Base-by-base conservation (phyloP, 2,113 vertebrate genomes). In the Anthoscopus minutus region DNA sequence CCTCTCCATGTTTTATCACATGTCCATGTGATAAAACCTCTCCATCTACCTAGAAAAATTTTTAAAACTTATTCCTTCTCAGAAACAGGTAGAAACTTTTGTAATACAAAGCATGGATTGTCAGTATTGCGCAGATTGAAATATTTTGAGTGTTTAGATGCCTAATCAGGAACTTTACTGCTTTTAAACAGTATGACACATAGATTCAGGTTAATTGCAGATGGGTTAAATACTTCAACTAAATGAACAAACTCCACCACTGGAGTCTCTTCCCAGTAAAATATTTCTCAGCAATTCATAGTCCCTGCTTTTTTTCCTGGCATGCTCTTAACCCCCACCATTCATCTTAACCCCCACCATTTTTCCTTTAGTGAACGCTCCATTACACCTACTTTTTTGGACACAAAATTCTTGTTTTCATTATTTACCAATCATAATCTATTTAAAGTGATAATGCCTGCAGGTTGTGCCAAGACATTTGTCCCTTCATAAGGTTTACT, bases 281-380 rank as follows among this genome's bases (percentile, higher is more conserved):
- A 90, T n/a, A 65, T 4, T 13, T 53, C 9, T 47, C 38, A 70
- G 8, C 9, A 79, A 33, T 57, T 66, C 15, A 47, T 8, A 76
- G 23, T 33, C 15, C 25, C 51, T 3, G 2, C 9, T 7, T 47
- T 86, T 87, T 53, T 57, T 15, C 20, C 16, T 57, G 54, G 65
- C 7, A 5, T 37, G 10, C 4, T 62, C 4, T 57, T 66, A 28
- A n/a, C n/a, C n/a, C n/a, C n/a, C n/a, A 13, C 11, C 57, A 5
- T 60, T 85, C 1, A 50, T 64, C 15, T 54, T 35, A 27, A 38
- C 2, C 0, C 0, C 15, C 9, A 13, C 0, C 8, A 8, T 8
- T 8, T 25, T 79, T 79, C 9, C 11, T 70, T 72, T 82, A 31
- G 3, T 44, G 14, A 73, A 5, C 10, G 10, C 4, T 65, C 15